These are phyloP conservation scores for Thereuonema tuberculata DNA, from an alignment of 1,140 invertebrate species.

Conservation along the genomic window DNA sequence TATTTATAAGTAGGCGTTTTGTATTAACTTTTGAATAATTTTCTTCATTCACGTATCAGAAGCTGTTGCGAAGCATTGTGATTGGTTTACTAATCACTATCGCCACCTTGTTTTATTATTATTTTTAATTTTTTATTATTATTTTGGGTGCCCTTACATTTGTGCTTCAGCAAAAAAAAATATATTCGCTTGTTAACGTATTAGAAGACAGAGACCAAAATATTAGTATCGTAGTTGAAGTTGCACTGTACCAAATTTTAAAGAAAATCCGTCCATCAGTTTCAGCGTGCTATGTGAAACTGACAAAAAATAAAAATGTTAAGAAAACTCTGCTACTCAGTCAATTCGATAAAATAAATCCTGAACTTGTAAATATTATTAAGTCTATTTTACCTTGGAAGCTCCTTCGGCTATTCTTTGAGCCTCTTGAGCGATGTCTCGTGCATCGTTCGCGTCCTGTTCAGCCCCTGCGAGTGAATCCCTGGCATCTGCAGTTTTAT, in stretches of 20 bases:
- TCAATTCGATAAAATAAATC: neutral
- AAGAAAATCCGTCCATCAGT: neutral
- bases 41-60: no score
- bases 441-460: conserved; percentile 57
- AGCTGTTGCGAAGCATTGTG: no score
- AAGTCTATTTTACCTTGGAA: conserved; percentile 38
- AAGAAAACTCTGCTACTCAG: neutral
- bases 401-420: conserved; percentile 43
- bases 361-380: neutral
- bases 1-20: no score
- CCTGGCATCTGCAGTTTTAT: conserved; percentile 39
- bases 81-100: no score
- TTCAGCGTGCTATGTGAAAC: neutral
- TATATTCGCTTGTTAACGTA: no score
- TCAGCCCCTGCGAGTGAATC: conserved; percentile 53
- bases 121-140: neutral
- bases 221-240: neutral
- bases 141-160: neutral
- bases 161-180: neutral
- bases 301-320: neutral
- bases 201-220: neutral
- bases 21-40: no score
- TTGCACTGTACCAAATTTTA: neutral
- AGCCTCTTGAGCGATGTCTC: conserved; percentile 58
- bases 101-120: no score